Base-by-base conservation (phyloP, 2,113 vertebrate genomes). In the Charina bottae region DNA sequence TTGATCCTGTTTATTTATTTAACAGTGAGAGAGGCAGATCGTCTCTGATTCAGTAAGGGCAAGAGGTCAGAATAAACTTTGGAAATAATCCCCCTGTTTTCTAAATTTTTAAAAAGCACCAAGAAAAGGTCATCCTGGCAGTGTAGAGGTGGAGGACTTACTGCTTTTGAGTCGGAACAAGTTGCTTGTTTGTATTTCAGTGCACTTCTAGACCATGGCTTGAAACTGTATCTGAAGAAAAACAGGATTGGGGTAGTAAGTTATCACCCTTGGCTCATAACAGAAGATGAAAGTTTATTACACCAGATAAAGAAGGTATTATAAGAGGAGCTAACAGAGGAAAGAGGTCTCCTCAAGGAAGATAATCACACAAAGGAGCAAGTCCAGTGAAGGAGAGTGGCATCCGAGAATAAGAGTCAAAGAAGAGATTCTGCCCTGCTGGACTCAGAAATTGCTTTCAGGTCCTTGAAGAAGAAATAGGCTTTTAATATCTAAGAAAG, bases 1-100 rank as follows among this genome's bases (percentile, higher is more conserved):
- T 78, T 78, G 42, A 78, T 78, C 17, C 72, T 42, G 33, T 42
- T 78, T 78, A 78, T 78, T 78, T 78, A 78, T 78, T 78, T 78
- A 78, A 78, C 33, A 78, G 33, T 0, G 7, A 78, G 72, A 78
- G 33, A 78, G 15, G 72, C 72, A 78, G 72, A 78, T 10, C 33
- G 19, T 78, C 33, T 78, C 33, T 23, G 33, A 21, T 33, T 78
- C 33, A 78, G 6, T 37, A 33, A 42, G 72, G 17, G 72, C 72
- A 78, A 78, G 72, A 78, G 33, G 72, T 78, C 72, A 78, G 68
- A 78, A 78, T 78, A 37, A 78, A 33, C 17, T 42, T 78, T 78
- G 33, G 72, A 78, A 78, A 78, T 78, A 78, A 78, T 78, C 72
- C 33, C 72, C 72, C 72, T 78, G 72, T 78, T 78, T 78, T 78